Percentiles rank a stretch among this genome's conserved stretches.
Evolutionary conservation across 2,797 vertebrate species (phyloP).

Genomic region (Danio aesculapii): DNA sequence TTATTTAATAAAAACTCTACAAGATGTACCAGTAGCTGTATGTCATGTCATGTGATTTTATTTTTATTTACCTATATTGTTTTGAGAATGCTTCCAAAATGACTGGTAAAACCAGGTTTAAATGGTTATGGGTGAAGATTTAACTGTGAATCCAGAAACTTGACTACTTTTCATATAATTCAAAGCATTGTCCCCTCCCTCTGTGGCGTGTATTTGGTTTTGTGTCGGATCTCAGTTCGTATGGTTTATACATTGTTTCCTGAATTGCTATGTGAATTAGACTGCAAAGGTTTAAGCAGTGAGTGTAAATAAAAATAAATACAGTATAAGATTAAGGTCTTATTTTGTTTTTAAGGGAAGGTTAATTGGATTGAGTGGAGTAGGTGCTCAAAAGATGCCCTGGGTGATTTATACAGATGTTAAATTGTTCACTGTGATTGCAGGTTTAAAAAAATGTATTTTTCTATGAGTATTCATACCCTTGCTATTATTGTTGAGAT

Average conservation of each 20-base stretch:
- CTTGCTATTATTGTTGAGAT: background rate
- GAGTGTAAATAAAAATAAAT: conserved; percentile 18
- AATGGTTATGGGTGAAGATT: conserved; percentile 8
- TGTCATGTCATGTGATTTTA: background rate
- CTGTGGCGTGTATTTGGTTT: background rate
- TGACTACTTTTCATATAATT: conserved; percentile 2
- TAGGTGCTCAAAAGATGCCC: background rate
- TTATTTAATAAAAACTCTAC: background rate
- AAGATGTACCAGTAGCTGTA: background rate
- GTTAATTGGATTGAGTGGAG: background rate
- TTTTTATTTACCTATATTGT: background rate
- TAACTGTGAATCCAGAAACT: conserved; percentile 38
- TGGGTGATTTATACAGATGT: conserved; percentile 1
- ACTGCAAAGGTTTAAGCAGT: conserved; percentile 1
- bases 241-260: conserved; percentile 38
- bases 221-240: conserved; percentile 10
- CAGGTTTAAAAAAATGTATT: background rate
- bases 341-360: background rate
- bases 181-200: background rate
- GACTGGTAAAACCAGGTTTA: background rate
- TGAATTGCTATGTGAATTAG: conserved; percentile 27
- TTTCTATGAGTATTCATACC: conserved; percentile 10
- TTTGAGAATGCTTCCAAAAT: conserved; percentile 3
- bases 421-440: conserved; percentile 41
- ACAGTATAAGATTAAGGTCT: background rate